A percentile compares a stretch with the other conserved stretches of the same genome.
phyloP scores from a whole-genome alignment of 2,113 vertebrate species.

The Mesocricetus auratus region DNA sequence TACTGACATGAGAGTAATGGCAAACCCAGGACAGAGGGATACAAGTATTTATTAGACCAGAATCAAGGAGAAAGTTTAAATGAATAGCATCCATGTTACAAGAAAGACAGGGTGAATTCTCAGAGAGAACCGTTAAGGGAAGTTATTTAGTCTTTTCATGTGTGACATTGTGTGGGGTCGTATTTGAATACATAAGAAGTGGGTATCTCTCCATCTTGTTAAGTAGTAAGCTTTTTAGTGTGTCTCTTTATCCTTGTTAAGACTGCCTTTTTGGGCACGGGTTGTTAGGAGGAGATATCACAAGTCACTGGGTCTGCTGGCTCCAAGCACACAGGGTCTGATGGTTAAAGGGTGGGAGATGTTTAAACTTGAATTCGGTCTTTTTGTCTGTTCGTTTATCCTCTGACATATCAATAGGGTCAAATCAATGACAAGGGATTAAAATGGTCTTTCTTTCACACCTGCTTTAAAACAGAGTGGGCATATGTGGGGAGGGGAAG shows the following conservation, averaged over 20 bases:
- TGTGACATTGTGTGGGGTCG: neutral
- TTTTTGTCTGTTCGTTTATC: neutral
- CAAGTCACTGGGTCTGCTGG: neutral
- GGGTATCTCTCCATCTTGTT: neutral
- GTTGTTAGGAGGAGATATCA: neutral
- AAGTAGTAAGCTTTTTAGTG: neutral
- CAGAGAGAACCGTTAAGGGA: neutral
- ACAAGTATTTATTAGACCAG: neutral
- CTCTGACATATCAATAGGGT: neutral
- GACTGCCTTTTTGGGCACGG: neutral
- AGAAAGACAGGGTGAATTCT: neutral
- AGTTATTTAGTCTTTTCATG: neutral
- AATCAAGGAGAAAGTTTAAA: neutral
- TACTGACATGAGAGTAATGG: neutral
- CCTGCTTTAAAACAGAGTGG: neutral
- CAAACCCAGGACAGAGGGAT: neutral
- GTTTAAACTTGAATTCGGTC: neutral
- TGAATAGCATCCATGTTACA: neutral
- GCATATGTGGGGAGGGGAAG: fast-evolving
- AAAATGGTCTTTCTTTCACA: neutral
- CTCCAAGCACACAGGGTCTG: neutral
- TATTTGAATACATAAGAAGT: neutral
- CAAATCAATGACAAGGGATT: neutral
- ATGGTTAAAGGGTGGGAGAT: too few species aligned
- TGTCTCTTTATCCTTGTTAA: neutral